Conservation (phyloP, 2,113 vertebrate species). For the Poicephalus gulielmi region DNA sequence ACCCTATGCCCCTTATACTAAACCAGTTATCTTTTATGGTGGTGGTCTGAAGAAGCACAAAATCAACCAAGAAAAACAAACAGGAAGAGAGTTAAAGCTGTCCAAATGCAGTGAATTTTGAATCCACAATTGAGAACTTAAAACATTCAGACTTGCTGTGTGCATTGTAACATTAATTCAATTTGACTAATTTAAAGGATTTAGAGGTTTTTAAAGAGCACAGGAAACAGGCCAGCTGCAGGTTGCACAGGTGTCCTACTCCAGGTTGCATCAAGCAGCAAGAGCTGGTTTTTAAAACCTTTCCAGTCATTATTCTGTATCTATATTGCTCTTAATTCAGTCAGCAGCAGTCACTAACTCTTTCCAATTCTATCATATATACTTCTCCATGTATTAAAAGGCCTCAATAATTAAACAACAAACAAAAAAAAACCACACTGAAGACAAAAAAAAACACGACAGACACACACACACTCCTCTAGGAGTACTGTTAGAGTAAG, state of each 20-base stretch:
- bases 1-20: not conserved
- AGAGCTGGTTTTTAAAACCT: not conserved
- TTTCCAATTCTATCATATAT: not conserved
- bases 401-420: not conserved
- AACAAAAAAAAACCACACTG: no score
- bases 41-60: not conserved
- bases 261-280: not conserved
- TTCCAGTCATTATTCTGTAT: not conserved
- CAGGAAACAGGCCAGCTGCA: not conserved
- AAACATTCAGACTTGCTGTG: not conserved
- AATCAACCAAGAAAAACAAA: not conserved
- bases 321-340: not conserved
- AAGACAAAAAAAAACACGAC: accelerated
- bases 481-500: not conserved
- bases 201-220: not conserved
- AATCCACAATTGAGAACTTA: not conserved
- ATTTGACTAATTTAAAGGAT: not conserved
- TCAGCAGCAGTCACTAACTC: not conserved
- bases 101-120: not conserved
- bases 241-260: not conserved
- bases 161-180: not conserved
- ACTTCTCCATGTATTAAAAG: not conserved
- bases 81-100: not conserved
- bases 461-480: accelerated
- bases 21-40: not conserved